Evolutionary conservation across 2,113 vertebrate genomes (phyloP).

Genomic region (Halcyon senegalensis): DNA sequence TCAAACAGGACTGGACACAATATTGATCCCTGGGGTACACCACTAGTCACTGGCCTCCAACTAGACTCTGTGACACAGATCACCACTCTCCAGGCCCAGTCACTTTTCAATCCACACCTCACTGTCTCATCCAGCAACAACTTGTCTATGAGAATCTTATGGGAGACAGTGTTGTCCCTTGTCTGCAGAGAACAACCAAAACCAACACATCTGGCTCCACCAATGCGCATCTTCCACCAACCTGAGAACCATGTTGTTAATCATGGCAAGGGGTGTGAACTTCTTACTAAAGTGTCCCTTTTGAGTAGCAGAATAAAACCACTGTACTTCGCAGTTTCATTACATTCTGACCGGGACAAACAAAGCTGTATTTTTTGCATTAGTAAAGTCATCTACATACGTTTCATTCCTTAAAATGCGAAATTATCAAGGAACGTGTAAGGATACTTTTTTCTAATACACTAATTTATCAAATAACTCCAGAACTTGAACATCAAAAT

Average conservation of each 20-base stretch:
- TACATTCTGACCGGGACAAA: not conserved
- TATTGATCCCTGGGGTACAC: not conserved
- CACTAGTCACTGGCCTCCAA: not conserved
- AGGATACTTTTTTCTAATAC: not conserved
- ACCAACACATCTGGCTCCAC: not conserved
- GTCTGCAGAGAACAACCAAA: not conserved
- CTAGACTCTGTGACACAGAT: not conserved
- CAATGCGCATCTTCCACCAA: not conserved
- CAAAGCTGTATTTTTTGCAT: not conserved
- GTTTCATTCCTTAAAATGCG: not conserved
- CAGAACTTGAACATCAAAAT: not conserved
- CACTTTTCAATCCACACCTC: not conserved
- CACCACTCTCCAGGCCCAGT: not conserved
- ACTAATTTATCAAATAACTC: not conserved
- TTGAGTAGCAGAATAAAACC: not conserved
- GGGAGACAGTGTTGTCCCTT: not conserved
- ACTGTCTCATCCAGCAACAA: not conserved
- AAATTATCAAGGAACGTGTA: not conserved
- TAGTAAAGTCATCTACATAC: fast-evolving
- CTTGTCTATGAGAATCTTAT: not conserved
- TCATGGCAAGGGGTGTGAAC: not conserved
- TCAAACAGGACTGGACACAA: not conserved
- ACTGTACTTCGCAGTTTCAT: not conserved
- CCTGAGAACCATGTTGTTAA: not conserved
- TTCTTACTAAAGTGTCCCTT: not conserved